phyloP scores from a whole-genome alignment of 2,113 vertebrate species.

The Rhinolophus ferrumequinum region DNA sequence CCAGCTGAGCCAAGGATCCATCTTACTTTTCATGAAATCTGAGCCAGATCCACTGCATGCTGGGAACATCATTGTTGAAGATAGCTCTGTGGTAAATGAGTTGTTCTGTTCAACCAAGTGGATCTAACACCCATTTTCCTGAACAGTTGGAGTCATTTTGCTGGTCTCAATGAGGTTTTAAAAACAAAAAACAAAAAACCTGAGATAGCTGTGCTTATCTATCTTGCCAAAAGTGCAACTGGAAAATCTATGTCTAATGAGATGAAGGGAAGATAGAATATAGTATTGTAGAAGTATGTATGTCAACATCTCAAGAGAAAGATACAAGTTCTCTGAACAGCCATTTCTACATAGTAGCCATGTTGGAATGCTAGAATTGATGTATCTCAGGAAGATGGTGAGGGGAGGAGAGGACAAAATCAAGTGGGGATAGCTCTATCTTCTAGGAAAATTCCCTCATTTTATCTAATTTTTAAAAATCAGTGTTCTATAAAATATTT shows the following conservation, averaged over 20 bases:
- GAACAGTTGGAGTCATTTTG: slow-evolving; percentile 31
- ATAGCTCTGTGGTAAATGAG: slow-evolving; percentile 18
- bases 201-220: neutral
- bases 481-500: neutral
- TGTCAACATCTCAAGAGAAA: neutral
- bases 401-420: neutral
- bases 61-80: neutral
- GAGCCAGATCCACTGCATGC: neutral
- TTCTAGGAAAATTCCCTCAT: neutral
- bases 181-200: slow-evolving; percentile 5
- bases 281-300: neutral
- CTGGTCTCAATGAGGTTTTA: slow-evolving; percentile 26
- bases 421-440: neutral
- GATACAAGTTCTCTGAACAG: neutral
- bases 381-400: neutral
- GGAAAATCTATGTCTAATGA: neutral
- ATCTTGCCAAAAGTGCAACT: neutral
- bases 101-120: slow-evolving; percentile 42
- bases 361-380: neutral
- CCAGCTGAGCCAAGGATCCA: neutral
- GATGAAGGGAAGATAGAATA: neutral
- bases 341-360: neutral
- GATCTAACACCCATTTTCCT: slow-evolving; percentile 56
- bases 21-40: slow-evolving; percentile 3
- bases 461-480: slow-evolving; percentile 15